Evolutionary conservation across 2,797 vertebrate genomes (phyloP).

Genomic region (Parambassis ranga): DNA sequence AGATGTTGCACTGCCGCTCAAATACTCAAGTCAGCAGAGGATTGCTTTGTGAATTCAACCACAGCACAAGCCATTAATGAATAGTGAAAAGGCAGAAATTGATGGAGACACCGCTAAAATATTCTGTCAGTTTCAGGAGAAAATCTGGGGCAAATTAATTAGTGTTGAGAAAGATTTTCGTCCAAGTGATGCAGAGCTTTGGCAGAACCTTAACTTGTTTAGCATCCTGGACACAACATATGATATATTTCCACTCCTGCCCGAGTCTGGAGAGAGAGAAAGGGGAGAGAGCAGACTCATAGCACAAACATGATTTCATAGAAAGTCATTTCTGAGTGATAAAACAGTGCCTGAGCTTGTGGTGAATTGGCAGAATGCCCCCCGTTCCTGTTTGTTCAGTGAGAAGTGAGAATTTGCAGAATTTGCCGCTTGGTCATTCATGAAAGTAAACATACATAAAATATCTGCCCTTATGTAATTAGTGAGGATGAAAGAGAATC

Average conservation of each 20-base stretch:
- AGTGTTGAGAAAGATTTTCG: background rate
- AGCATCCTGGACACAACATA: background rate
- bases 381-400: background rate
- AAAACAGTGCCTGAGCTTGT: no score
- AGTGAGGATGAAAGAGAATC: background rate
- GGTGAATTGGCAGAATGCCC: background rate
- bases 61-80: background rate
- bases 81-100: background rate
- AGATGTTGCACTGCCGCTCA: background rate
- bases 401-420: background rate
- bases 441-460: no score
- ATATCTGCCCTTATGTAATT: background rate
- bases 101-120: background rate
- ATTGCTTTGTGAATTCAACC: slow-evolving; percentile 3
- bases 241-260: background rate
- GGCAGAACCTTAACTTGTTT: background rate
- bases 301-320: background rate
- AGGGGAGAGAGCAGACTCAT: background rate
- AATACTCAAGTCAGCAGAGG: background rate
- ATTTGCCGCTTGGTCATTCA: no score
- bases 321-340: no score
- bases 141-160: background rate
- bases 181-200: background rate
- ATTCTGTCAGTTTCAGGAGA: background rate
- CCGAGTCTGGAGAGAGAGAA: background rate